Evolutionary conservation across 2,888 invertebrate species (phyloP).

Genomic region (Apocheima hispidaria): DNA sequence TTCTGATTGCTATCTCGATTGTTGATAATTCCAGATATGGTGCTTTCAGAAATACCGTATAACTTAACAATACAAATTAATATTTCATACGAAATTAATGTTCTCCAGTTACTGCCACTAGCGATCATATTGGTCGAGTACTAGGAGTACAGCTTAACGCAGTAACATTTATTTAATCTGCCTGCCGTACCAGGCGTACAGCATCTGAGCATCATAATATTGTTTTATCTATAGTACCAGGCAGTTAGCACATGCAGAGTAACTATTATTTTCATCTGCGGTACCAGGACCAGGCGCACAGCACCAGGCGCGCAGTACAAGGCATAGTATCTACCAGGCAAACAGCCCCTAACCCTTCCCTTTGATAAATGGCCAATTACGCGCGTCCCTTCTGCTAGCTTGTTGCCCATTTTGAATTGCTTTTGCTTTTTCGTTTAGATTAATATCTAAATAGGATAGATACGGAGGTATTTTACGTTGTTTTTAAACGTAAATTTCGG

Average conservation of each 20-base stretch:
- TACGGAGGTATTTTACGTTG: slow-evolving; percentile 85
- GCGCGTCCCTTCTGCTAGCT: slow-evolving; percentile 85
- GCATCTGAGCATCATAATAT: background rate
- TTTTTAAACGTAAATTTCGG: slow-evolving; percentile 85
- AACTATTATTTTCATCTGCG: background rate
- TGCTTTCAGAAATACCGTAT: background rate
- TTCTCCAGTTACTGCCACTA: background rate
- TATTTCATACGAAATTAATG: background rate
- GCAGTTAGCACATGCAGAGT: background rate
- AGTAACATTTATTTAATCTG: background rate
- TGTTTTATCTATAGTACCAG: background rate
- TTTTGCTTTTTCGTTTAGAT: slow-evolving; percentile 86
- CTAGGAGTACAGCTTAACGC: background rate
- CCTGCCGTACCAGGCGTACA: background rate
- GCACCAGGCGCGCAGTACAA: slow-evolving; percentile 25
- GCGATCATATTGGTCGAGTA: background rate
- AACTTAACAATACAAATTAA: background rate
- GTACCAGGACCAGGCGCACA: background rate
- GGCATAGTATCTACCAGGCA: slow-evolving; percentile 60
- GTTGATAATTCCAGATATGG: background rate
- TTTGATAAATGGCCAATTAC: slow-evolving; percentile 88
- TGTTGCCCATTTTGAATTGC: slow-evolving; percentile 87
- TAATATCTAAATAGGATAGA: slow-evolving; percentile 87
- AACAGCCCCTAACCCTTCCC: slow-evolving; percentile 84
- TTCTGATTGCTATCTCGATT: slow-evolving; percentile 22